These are phyloP conservation scores for Umimayanthus chanpuru DNA, from an alignment of 92 coral and sea anemone genomes.

Conservation along the genomic window DNA sequence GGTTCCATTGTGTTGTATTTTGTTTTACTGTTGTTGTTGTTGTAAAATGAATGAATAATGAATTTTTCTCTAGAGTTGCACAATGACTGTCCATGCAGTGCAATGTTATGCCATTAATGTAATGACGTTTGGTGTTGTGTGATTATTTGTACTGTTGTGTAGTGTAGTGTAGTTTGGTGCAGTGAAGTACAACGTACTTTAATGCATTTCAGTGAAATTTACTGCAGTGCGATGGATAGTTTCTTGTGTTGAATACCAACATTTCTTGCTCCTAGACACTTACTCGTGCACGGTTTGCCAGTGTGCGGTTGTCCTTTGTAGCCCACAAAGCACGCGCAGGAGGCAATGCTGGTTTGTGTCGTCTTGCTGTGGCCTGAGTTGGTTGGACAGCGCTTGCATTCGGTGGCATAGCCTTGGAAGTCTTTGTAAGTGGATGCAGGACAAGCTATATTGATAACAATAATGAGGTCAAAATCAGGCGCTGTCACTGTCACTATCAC, in stretches of 20 bases:
- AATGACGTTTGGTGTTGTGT: too few relatives aligned
- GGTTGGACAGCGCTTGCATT: conserved; percentile 68
- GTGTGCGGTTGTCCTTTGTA: conserved; percentile 75
- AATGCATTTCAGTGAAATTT: too few relatives aligned
- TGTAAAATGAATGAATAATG: too few relatives aligned
- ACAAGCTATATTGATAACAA: conserved; percentile 51
- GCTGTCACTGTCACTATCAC: background rate
- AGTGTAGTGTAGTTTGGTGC: too few relatives aligned
- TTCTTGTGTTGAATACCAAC: background rate
- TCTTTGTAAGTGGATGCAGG: conserved; percentile 74
- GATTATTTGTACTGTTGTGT: too few relatives aligned
- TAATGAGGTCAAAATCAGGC: background rate
- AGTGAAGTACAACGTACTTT: too few relatives aligned
- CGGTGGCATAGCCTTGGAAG: conserved; percentile 67
- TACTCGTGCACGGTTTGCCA: conserved; percentile 74
- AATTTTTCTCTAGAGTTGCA: too few relatives aligned
- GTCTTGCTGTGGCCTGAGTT: conserved; percentile 66
- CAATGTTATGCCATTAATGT: too few relatives aligned
- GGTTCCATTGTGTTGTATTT: too few relatives aligned
- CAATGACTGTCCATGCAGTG: too few relatives aligned
- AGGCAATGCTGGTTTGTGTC: conserved; percentile 44
- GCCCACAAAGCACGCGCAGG: conserved; percentile 72
- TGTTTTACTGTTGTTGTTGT: too few relatives aligned
- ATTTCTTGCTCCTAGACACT: conserved; percentile 24
- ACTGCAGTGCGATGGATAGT: background rate